Conservation (phyloP, 2,797 vertebrate genomes). For the Silurus aristotelis region DNA sequence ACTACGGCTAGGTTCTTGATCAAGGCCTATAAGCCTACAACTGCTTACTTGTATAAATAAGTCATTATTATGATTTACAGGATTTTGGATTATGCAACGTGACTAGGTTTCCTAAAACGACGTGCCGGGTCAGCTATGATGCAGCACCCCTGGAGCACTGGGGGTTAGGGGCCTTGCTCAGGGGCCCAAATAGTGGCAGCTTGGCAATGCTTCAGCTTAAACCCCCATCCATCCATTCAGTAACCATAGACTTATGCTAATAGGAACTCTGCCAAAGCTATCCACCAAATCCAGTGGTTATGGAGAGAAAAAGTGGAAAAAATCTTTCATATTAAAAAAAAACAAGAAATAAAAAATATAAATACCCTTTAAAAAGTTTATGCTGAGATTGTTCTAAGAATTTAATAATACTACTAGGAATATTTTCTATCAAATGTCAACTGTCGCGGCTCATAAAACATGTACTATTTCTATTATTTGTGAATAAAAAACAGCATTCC, state of each 20-base stretch:
- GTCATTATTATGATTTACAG: too few relatives aligned
- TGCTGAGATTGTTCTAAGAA: background rate
- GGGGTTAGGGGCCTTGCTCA: too few relatives aligned
- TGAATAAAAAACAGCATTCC: background rate
- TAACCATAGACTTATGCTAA: background rate
- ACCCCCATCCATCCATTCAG: too few relatives aligned
- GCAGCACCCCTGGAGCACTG: too few relatives aligned
- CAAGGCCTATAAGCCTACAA: too few relatives aligned
- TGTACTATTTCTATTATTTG: background rate
- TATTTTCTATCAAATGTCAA: background rate
- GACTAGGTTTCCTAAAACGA: too few relatives aligned
- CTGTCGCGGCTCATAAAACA: background rate
- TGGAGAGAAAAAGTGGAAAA: background rate
- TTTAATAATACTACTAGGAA: background rate
- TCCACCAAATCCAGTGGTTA: background rate
- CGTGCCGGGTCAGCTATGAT: too few relatives aligned
- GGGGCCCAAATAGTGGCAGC: too few relatives aligned
- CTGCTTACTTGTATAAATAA: too few relatives aligned
- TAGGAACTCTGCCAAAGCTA: background rate
- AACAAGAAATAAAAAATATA: background rate
- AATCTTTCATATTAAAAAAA: background rate
- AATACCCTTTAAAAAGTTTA: background rate
- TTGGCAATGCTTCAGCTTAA: too few relatives aligned
- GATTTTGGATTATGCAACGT: too few relatives aligned
- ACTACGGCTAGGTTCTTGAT: too few relatives aligned